A percentile compares a stretch with the other conserved stretches of the same genome.
These are phyloP conservation scores for Drosophila prosaltans DNA, from an alignment of 1,140 invertebrate genomes.

Conservation along the genomic window DNA sequence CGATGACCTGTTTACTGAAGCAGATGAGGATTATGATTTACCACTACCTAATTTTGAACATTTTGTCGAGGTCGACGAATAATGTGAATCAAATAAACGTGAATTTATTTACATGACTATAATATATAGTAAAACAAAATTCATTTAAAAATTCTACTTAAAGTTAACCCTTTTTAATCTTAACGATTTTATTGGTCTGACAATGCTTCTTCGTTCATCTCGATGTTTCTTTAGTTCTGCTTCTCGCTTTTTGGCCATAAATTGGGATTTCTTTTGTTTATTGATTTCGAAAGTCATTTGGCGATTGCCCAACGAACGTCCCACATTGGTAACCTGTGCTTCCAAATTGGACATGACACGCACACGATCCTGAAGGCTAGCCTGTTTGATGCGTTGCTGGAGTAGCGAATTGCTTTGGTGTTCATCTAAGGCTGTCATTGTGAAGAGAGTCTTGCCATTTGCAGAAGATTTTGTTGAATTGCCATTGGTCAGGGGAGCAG, in stretches of 20 bases:
- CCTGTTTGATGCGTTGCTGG: slow-evolving; percentile 84
- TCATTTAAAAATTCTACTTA: slow-evolving; percentile 59
- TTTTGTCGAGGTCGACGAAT: background rate
- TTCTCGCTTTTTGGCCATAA: slow-evolving; percentile 83
- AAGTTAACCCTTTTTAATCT: slow-evolving; percentile 80
- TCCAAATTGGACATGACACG: slow-evolving; percentile 84
- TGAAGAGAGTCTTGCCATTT: slow-evolving; percentile 47
- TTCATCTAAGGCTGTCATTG: slow-evolving; percentile 49
- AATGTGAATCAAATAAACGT: slow-evolving; percentile 42
- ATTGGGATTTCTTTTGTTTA: slow-evolving; percentile 84
- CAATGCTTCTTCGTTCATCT: slow-evolving; percentile 88
- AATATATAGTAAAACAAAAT: slow-evolving; percentile 18
- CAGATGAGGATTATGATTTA: background rate
- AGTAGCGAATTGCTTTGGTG: slow-evolving; percentile 38
- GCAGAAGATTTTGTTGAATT: slow-evolving; percentile 1
- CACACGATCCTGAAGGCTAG: slow-evolving; percentile 89
- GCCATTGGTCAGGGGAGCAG: slow-evolving; percentile 41
- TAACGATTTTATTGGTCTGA: slow-evolving; percentile 86
- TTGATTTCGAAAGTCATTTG: slow-evolving; percentile 90
- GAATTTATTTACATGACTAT: slow-evolving; percentile 52
- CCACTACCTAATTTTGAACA: slow-evolving; percentile 2
- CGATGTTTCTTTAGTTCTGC: slow-evolving; percentile 86
- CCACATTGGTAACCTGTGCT: slow-evolving; percentile 85
- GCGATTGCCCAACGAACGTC: slow-evolving; percentile 86
- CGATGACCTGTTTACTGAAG: background rate